Conservation (phyloP, 1,140 invertebrate species). For the Piezodorus guildinii region DNA sequence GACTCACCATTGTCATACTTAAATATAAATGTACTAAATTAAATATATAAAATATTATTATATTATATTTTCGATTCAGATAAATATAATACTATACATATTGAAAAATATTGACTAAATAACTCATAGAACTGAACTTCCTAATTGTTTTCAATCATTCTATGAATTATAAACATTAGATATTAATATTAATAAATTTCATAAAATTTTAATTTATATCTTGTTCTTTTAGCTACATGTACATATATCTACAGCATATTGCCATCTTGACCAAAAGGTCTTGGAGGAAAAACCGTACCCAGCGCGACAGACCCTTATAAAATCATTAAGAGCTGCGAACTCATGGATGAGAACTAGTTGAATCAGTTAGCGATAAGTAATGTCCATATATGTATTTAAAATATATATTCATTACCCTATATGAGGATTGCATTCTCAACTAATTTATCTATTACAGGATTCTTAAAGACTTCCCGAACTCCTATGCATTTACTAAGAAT, state of each 20-base stretch:
- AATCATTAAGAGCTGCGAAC: conserved; percentile 76
- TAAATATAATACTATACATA: no score
- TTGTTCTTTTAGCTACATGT: conserved; percentile 37
- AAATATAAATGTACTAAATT: no score
- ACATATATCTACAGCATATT: conserved; percentile 52
- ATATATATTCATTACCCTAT: no score
- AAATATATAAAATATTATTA: no score
- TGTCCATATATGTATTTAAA: conserved; percentile 19
- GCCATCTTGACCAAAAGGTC: conserved; percentile 48
- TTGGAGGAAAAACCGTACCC: conserved; percentile 64
- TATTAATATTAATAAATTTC: no score
- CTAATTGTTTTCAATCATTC: no score
- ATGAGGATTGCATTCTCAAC: background rate
- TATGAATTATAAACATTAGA: no score
- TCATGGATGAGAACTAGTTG: conserved; percentile 67
- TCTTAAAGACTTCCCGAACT: conserved; percentile 72
- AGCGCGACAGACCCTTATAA: conserved; percentile 79
- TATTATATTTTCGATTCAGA: no score
- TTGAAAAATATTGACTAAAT: no score
- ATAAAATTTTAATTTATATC: background rate
- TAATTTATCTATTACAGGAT: conserved; percentile 41
- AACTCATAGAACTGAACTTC: no score
- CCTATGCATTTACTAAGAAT: conserved; percentile 86
- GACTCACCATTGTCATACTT: no score
- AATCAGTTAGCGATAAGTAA: conserved; percentile 57